Evolutionary conservation across 2,888 invertebrate genomes (phyloP).

Genomic region (Chloromyia formosa): DNA sequence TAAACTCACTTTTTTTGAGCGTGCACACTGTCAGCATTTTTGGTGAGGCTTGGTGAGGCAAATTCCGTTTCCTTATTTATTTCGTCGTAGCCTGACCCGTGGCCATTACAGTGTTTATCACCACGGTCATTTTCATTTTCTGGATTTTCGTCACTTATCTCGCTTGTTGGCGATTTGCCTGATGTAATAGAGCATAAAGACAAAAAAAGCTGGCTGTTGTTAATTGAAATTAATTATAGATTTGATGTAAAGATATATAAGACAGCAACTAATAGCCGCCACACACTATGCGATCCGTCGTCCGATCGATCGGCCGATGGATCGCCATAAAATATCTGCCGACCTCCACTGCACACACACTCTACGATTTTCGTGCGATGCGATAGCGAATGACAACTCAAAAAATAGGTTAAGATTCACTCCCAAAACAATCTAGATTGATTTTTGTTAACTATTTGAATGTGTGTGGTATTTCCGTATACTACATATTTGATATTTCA

Average conservation of each 20-base stretch:
- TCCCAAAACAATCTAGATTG: too few species aligned
- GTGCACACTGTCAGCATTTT: neutral
- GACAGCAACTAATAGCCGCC: neutral
- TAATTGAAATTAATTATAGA: slow-evolving; percentile 9
- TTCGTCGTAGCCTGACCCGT: neutral
- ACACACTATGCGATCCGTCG: too few species aligned
- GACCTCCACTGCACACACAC: too few species aligned
- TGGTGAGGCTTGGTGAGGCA: slow-evolving; percentile 2
- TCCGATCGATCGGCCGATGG: too few species aligned
- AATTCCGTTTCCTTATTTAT: slow-evolving; percentile 32
- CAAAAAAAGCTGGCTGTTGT: neutral
- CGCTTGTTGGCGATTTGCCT: slow-evolving; percentile 25
- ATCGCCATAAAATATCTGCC: too few species aligned
- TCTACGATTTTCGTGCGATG: too few species aligned
- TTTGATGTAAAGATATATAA: slow-evolving; percentile 6
- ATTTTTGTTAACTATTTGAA: too few species aligned
- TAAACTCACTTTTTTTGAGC: slow-evolving; percentile 21
- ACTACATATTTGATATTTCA: too few species aligned
- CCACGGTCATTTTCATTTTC: neutral
- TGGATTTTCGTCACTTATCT: slow-evolving; percentile 1
- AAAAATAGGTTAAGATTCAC: too few species aligned
- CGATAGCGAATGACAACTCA: too few species aligned
- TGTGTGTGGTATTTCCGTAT: too few species aligned
- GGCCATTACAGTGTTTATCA: neutral
- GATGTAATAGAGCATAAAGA: neutral